A percentile compares a stretch with the other conserved stretches of the same genome.
Evolutionary conservation across 2,797 vertebrate genomes (phyloP).

Genomic region (Enteromius anoplus): DNA sequence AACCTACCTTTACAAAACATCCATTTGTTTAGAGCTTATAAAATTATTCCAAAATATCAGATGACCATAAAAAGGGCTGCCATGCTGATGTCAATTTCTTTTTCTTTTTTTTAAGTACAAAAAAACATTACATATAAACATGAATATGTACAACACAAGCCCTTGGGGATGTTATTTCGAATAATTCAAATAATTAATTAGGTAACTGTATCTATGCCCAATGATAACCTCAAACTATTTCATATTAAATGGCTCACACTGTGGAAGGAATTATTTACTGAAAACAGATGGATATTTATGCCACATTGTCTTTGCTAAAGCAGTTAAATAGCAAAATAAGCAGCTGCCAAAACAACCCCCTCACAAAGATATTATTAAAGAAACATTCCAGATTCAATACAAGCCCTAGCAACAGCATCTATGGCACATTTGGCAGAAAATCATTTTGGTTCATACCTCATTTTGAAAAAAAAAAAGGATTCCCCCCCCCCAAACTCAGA

Average conservation of each 20-base stretch:
- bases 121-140: constrained; percentile 79
- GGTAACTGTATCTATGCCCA: not conserved
- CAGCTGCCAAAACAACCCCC: constrained; percentile 55
- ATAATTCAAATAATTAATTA: constrained; percentile 21
- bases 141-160: constrained; percentile 80
- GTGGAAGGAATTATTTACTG: constrained; percentile 14
- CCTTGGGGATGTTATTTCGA: constrained; percentile 50
- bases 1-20: constrained; percentile 59
- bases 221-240: constrained; percentile 1
- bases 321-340: constrained; percentile 32
- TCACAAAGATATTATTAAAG: not conserved
- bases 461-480: not conserved
- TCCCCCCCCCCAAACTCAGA: not conserved
- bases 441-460: not conserved
- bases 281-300: constrained; percentile 19
- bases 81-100: constrained; percentile 56
- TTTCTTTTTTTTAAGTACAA: constrained; percentile 65
- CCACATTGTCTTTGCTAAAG: constrained; percentile 34
- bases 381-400: constrained; percentile 17
- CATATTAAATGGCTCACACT: not conserved
- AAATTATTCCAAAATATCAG: constrained; percentile 53
- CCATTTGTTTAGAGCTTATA: constrained; percentile 60
- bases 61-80: constrained; percentile 53
- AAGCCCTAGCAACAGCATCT: constrained; percentile 12
- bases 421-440: not conserved